Percentiles rank a stretch among this genome's conserved stretches.
These are phyloP conservation scores for Oryzias melastigma DNA, from an alignment of 2,113 vertebrate species.

Conservation along the genomic window DNA sequence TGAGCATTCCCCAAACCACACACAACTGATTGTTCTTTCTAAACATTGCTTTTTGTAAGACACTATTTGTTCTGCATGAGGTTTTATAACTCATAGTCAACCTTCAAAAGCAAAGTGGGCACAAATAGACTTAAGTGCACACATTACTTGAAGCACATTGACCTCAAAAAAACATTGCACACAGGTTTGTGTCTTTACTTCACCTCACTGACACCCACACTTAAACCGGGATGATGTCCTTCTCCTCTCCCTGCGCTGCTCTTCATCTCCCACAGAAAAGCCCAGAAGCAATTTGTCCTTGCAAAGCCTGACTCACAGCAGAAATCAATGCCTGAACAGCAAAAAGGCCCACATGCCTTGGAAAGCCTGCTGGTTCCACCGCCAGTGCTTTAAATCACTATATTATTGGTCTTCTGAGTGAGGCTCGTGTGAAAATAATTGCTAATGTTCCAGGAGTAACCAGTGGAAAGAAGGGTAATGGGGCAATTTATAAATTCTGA, in stretches of 20 bases:
- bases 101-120: constrained; percentile 2
- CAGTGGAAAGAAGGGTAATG: constrained; percentile 83
- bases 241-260: constrained; percentile 8
- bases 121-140: constrained; percentile 11
- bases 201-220: constrained; percentile 28
- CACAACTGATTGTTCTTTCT: too few relatives aligned
- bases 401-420: constrained; percentile 80
- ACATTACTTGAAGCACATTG: background rate
- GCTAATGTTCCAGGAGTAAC: constrained; percentile 82
- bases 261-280: constrained; percentile 46
- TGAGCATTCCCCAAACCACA: too few relatives aligned
- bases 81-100: background rate
- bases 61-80: too few relatives aligned
- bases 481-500: constrained; percentile 82
- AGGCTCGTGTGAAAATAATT: constrained; percentile 82
- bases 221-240: constrained; percentile 23
- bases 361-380: constrained; percentile 41
- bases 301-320: constrained; percentile 62
- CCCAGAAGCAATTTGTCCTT: constrained; percentile 62
- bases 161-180: background rate
- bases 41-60: too few relatives aligned
- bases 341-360: constrained; percentile 32
- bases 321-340: constrained; percentile 53
- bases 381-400: constrained; percentile 75
- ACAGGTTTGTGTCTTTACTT: constrained; percentile 18